These are phyloP conservation scores for Lipotes vexillifer DNA, from an alignment of 2,113 vertebrate genomes.

Conservation along the genomic window DNA sequence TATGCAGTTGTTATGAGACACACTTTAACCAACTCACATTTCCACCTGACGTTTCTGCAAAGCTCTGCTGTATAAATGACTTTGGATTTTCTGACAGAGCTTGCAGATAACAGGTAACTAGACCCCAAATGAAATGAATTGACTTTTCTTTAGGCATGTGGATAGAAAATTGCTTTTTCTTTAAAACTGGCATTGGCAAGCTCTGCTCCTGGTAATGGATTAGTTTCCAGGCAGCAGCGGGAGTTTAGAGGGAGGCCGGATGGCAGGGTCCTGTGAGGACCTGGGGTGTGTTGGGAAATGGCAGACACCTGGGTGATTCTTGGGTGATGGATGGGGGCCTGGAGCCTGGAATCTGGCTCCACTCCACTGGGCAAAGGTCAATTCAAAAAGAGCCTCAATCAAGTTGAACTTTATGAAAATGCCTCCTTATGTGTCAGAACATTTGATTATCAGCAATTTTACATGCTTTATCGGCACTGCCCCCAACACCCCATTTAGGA, in stretches of 20 bases:
- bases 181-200: neutral
- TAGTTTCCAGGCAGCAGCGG: neutral
- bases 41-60: neutral
- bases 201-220: neutral
- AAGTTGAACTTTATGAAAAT: neutral
- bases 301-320: neutral
- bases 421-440: neutral
- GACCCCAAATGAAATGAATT: neutral
- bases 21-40: neutral
- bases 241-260: neutral
- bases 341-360: neutral
- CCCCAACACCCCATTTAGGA: neutral
- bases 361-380: rapidly evolving
- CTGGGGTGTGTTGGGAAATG: neutral
- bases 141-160: neutral
- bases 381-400: neutral
- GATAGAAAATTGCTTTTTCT: neutral
- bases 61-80: neutral
- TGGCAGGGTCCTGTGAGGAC: neutral
- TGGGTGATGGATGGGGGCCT: rapidly evolving
- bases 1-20: rapidly evolving
- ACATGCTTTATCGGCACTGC: neutral
- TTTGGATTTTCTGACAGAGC: neutral
- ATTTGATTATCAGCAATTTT: neutral
- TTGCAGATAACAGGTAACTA: neutral